Evolutionary conservation across 2,797 vertebrate species (phyloP).

Genomic region (Typhlichthys eigenmanni): DNA sequence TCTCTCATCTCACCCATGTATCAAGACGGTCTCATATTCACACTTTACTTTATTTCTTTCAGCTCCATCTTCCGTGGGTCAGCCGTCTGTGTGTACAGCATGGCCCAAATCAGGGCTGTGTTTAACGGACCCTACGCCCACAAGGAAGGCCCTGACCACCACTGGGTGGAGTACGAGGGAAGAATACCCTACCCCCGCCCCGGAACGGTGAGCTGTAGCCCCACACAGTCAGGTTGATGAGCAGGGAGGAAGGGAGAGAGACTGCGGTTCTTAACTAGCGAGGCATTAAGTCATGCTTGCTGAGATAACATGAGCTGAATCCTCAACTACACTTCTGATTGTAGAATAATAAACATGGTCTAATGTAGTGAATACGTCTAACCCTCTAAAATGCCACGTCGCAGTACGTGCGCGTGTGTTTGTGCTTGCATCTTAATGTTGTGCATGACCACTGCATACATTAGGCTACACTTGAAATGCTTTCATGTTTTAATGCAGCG

Average conservation of each 20-base stretch:
- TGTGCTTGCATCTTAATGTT: constrained; percentile 24
- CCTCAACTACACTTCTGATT: constrained; percentile 18
- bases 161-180: constrained; percentile 95
- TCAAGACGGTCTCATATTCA: constrained; percentile 9
- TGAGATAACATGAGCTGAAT: constrained; percentile 5
- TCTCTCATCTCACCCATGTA: not conserved
- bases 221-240: not conserved
- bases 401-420: constrained; percentile 7
- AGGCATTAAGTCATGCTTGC: constrained; percentile 12
- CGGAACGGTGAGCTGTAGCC: constrained; percentile 84
- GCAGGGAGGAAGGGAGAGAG: not conserved
- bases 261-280: not conserved
- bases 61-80: constrained; percentile 97
- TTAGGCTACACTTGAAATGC: constrained; percentile 25
- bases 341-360: constrained; percentile 43
- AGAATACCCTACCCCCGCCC: constrained; percentile 94
- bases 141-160: constrained; percentile 94
- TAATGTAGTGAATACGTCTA: constrained; percentile 1
- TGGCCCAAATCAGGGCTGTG: constrained; percentile 91
- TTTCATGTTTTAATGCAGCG: constrained; percentile 34
- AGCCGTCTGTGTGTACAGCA: constrained; percentile 95
- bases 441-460: constrained; percentile 15
- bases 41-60: constrained; percentile 30
- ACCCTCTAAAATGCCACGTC: too few species aligned
- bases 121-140: constrained; percentile 97